phyloP scores from a whole-genome alignment of 1,140 invertebrate genomes.

The Lucilia sericata region DNA sequence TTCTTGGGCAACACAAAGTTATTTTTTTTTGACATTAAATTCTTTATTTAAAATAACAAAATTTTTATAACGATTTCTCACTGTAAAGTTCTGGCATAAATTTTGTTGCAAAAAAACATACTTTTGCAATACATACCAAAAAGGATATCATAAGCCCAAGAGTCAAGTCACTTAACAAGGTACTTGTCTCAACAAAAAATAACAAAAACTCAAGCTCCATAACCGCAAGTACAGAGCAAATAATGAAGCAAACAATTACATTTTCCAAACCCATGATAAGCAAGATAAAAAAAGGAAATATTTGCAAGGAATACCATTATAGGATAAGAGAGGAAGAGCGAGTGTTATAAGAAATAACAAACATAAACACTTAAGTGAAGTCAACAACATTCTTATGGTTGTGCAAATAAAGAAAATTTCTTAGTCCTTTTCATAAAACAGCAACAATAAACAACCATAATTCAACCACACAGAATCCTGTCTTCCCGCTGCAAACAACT shows the following conservation, averaged over 20 bases:
- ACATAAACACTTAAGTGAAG: background rate
- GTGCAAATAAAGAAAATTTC: too few species aligned
- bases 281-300: too few species aligned
- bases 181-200: slow-evolving; percentile 11
- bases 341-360: background rate
- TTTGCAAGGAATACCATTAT: background rate
- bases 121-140: background rate
- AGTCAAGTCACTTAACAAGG: slow-evolving; percentile 2
- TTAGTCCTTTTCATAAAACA: background rate
- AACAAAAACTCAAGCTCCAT: background rate
- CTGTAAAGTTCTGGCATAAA: too few species aligned
- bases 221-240: slow-evolving; percentile 9
- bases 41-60: too few species aligned
- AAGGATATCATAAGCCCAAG: background rate
- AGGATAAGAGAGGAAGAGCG: background rate
- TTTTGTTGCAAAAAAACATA: too few species aligned
- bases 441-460: background rate
- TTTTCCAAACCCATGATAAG: background rate
- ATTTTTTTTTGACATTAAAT: too few species aligned
- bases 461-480: background rate
- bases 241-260: background rate
- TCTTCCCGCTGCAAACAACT: background rate
- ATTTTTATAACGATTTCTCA: too few species aligned
- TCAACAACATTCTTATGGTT: background rate
- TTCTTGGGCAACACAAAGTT: too few species aligned